phyloP scores from a whole-genome alignment of 2,888 invertebrate genomes.

The Terebella lapidaria region DNA sequence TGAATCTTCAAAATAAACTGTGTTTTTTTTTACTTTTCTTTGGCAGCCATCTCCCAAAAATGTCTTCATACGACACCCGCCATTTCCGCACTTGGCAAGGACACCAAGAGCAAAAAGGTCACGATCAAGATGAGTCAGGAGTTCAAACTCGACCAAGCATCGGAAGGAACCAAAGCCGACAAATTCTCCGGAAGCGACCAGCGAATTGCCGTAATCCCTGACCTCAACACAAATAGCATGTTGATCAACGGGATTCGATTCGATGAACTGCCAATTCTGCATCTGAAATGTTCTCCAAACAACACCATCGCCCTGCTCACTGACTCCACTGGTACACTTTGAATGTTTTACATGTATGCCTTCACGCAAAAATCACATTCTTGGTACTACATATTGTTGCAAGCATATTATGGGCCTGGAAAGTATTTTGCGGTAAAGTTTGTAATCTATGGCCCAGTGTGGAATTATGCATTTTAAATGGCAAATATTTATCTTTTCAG shows the following conservation, averaged over 20 bases:
- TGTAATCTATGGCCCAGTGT: no score
- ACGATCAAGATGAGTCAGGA: neutral
- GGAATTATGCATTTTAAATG: neutral
- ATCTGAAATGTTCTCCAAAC: conserved; percentile 77
- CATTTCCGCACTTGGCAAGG: neutral
- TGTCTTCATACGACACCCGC: neutral
- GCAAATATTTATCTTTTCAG: no score
- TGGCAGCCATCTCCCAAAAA: no score
- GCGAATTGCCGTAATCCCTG: neutral
- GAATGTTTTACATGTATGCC: neutral
- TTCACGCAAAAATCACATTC: no score
- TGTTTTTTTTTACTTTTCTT: no score
- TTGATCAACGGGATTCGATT: conserved; percentile 74
- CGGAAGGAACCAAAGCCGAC: neutral
- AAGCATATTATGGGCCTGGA: no score
- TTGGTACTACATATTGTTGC: neutral
- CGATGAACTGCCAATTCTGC: conserved; percentile 75
- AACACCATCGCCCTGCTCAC: conserved; percentile 80
- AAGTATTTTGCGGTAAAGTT: no score
- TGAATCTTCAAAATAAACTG: no score
- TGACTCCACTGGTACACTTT: conserved; percentile 57
- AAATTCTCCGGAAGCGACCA: no score
- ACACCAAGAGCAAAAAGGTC: neutral
- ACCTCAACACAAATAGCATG: conserved; percentile 62
- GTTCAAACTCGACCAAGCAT: neutral